Base-by-base conservation (phyloP, 2,797 vertebrate species). In the Otolemur crassicaudatus region DNA sequence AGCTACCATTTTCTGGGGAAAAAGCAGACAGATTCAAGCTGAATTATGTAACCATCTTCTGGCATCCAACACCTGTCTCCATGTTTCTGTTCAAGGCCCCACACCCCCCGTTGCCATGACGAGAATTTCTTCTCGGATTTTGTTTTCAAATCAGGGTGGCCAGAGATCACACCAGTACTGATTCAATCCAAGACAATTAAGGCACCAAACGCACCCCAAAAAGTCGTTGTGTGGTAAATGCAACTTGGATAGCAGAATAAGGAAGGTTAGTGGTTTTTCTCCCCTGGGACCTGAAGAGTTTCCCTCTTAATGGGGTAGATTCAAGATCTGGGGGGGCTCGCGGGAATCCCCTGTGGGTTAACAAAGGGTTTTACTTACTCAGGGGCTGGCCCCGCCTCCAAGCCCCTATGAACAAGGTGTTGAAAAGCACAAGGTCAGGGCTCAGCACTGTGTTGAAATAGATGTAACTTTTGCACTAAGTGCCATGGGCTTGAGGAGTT, bases 221-320 rank as follows among this genome's bases (percentile, higher is more conserved):
- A 19, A 34, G 4, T 2, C 7, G 13, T 17, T 20, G 12, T 69
- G n/a, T 19, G 1, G 16, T 27, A 20, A 13, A n/a, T 2, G 22
- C n/a, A 20, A 69, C 19, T 34, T 9, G 67, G 60, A 61, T 9
- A 61, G 60, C 22, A 8, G 7, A 61, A 8, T 20, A 9, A 58
- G 19, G 56, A 1, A 61, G 23, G 0, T 0, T 25, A 8, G 23
- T 25, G 40, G 49, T 4, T 12, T 25, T 12, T 25, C 10, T 27
- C 43, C 2, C 0, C 0, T 3, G 40, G n/a, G 76, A 53, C 7
- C 7, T 1, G 1, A n/a, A 14, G 40, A 0, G 43, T 25, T 23
- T 49, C 5, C 19, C 16, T 22, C 0, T 22, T 11, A 3, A 49
- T 3, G 3, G n/a, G 31, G 19, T 3, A 40, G 31, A 60, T 40